Evolutionary conservation across 1,140 invertebrate species (phyloP).

Genomic region (Trachymyrmex cornetzi): DNA sequence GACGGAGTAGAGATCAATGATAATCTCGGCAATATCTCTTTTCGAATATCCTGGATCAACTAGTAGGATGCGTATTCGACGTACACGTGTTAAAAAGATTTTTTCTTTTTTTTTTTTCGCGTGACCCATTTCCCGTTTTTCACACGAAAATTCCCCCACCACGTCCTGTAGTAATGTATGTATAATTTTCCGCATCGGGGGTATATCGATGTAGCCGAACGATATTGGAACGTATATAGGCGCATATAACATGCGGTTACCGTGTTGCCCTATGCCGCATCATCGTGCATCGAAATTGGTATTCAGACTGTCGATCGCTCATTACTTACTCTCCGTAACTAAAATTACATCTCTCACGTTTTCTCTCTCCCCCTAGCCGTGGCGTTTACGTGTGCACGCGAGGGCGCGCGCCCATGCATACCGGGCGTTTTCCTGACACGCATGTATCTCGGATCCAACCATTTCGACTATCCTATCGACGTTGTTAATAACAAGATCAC

Average conservation of each 20-base stretch:
- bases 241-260: conserved; percentile 18
- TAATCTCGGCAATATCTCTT: not conserved
- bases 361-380: conserved; percentile 62
- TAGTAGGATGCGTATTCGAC: not conserved
- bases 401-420: conserved; percentile 23
- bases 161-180: too few relatives aligned
- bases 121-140: conserved; percentile 28
- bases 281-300: conserved; percentile 79
- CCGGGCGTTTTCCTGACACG: conserved; percentile 45
- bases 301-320: conserved; percentile 83
- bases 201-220: conserved; percentile 20
- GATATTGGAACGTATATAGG: conserved; percentile 22
- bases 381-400: conserved; percentile 26
- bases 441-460: conserved; percentile 26
- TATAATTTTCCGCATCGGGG: conserved; percentile 29
- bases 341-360: conserved; percentile 84
- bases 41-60: not conserved
- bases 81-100: not conserved
- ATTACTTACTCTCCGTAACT: conserved; percentile 81
- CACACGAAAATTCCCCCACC: not conserved
- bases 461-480: conserved; percentile 24
- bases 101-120: not conserved
- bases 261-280: conserved; percentile 26
- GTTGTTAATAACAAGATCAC: conserved; percentile 65
- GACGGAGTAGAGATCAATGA: not conserved